A percentile compares a stretch with the other conserved stretches of the same genome.
These are phyloP conservation scores for Trichomycterus rosablanca DNA, from an alignment of 2,113 vertebrate species.

Conservation along the genomic window DNA sequence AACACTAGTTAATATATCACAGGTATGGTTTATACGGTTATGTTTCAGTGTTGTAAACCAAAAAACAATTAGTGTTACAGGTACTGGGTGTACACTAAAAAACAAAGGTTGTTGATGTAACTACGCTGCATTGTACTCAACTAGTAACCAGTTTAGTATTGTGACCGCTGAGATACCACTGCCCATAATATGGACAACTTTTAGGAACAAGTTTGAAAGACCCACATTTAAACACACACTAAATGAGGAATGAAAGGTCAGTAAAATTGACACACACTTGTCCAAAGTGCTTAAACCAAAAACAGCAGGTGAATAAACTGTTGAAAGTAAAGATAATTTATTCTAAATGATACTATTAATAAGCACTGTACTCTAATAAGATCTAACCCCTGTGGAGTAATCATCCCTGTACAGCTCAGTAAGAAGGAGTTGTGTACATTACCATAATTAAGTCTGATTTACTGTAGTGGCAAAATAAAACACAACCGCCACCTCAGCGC, in stretches of 20 bases:
- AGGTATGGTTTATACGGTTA: too few relatives aligned
- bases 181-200: too few relatives aligned
- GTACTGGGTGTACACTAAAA: too few relatives aligned
- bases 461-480: conserved; percentile 30
- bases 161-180: too few relatives aligned
- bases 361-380: conserved; percentile 19
- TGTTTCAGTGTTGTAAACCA: too few relatives aligned
- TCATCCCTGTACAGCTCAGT: neutral
- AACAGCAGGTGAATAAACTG: conserved; percentile 14
- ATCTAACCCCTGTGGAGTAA: conserved; percentile 17
- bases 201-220: too few relatives aligned
- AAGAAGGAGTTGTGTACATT: conserved; percentile 7
- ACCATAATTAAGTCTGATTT: conserved; percentile 39
- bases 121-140: too few relatives aligned
- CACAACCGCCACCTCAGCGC: conserved; percentile 16
- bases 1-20: too few relatives aligned
- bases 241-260: neutral
- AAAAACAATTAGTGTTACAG: too few relatives aligned
- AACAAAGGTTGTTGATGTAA: too few relatives aligned
- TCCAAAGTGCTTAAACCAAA: conserved; percentile 1
- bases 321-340: conserved; percentile 21
- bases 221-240: too few relatives aligned
- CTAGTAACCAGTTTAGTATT: too few relatives aligned
- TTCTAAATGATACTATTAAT: conserved; percentile 23
- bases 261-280: neutral